These are phyloP conservation scores for Nothocercus nigrocapillus DNA, from an alignment of 2,113 vertebrate genomes.

Conservation along the genomic window DNA sequence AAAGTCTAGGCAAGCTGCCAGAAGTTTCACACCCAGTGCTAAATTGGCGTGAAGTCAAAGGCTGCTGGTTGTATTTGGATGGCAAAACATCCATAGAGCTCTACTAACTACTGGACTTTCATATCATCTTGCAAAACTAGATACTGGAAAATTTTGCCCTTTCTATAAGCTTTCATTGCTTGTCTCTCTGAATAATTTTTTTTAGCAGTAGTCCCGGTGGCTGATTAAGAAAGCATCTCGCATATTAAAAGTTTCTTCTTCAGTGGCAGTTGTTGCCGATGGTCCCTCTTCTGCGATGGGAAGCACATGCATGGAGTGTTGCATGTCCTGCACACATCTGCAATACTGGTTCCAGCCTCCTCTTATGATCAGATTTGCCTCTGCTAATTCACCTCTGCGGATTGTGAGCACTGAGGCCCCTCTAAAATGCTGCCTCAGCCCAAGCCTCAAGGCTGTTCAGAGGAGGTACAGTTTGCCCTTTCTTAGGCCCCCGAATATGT, in stretches of 20 bases:
- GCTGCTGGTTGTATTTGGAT: not conserved
- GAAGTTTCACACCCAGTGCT: conserved; percentile 17
- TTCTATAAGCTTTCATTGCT: not conserved
- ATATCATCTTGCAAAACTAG: not conserved
- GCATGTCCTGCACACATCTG: not conserved
- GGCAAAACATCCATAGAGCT: conserved; percentile 14
- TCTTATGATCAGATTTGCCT: not conserved
- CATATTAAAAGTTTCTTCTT: not conserved
- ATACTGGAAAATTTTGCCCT: not conserved
- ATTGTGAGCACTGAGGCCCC: not conserved
- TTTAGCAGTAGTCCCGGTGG: not conserved
- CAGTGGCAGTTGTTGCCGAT: not conserved
- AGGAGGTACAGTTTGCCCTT: not conserved
- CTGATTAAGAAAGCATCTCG: not conserved
- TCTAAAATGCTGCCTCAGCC: not conserved
- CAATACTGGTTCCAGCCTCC: not conserved
- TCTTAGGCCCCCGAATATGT: not conserved
- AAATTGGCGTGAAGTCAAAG: conserved; percentile 44
- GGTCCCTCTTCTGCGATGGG: not conserved
- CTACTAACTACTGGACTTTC: not conserved
- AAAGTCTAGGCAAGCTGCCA: conserved; percentile 32
- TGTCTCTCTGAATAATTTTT: not conserved
- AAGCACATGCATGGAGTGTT: not conserved
- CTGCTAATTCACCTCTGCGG: not conserved
- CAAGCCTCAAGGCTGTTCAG: accelerated